Percentiles rank a stretch among this genome's conserved stretches.
Evolutionary conservation across 2,113 vertebrate species (phyloP).

Genomic region (Perognathus longimembris): DNA sequence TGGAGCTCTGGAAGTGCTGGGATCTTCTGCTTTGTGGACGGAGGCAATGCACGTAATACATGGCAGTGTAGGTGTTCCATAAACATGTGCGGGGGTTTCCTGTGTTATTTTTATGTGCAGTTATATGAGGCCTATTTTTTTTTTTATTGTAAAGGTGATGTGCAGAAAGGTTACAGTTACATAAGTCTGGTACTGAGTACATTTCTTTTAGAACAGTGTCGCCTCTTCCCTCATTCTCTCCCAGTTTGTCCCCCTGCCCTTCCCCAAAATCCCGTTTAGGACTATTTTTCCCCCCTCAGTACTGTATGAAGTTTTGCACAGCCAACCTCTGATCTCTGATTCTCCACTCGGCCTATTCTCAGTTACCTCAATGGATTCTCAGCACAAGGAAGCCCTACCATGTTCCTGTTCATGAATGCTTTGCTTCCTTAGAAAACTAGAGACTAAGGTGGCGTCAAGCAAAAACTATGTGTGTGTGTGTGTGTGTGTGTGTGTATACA

Average conservation of each 20-base stretch:
- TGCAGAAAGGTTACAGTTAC: too few species aligned
- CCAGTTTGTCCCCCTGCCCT: too few species aligned
- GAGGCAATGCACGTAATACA: neutral
- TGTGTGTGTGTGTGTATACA: too few species aligned
- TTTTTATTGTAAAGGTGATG: too few species aligned
- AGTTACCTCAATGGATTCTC: fast-evolving
- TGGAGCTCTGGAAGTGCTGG: neutral
- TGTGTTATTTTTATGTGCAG: neutral
- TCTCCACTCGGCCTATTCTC: neutral
- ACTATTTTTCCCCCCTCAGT: neutral
- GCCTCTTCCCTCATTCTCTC: too few species aligned
- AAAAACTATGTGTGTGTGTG: neutral
- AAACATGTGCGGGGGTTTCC: neutral
- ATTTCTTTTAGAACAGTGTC: too few species aligned
- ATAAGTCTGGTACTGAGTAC: too few species aligned
- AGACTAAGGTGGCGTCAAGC: too few species aligned
- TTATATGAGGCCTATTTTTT: neutral
- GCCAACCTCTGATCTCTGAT: neutral
- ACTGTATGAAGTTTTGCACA: neutral
- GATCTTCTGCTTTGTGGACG: neutral
- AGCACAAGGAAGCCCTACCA: neutral
- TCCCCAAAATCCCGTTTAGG: neutral
- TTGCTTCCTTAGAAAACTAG: neutral
- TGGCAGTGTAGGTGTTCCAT: neutral
- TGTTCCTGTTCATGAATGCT: neutral